These are phyloP conservation scores for Drosophila ogumai DNA, from an alignment of 1,140 invertebrate genomes.

Conservation along the genomic window DNA sequence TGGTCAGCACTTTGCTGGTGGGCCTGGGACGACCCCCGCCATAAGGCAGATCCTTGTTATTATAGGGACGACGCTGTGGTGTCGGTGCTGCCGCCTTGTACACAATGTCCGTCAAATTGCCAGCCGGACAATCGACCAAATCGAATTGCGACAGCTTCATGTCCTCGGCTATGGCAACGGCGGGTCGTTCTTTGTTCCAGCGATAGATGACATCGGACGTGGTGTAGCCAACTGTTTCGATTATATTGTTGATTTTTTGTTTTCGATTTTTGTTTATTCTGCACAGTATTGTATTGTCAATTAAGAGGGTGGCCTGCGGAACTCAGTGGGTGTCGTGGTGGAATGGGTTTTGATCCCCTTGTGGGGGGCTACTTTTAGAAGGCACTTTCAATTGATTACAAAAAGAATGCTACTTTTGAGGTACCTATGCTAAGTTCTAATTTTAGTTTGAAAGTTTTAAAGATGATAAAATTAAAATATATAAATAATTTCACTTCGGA, in stretches of 20 bases:
- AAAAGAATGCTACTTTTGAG: too few relatives aligned
- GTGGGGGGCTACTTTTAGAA: neutral
- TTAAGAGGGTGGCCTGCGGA: constrained; percentile 23
- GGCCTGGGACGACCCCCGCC: constrained; percentile 33
- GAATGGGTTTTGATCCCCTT: neutral
- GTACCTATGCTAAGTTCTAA: too few relatives aligned
- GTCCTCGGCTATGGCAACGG: constrained; percentile 91
- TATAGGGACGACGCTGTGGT: constrained; percentile 48
- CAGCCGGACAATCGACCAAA: constrained; percentile 91
- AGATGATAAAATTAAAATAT: neutral
- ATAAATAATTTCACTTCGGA: too few relatives aligned
- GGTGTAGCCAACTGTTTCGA: constrained; percentile 92
- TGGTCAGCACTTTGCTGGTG: constrained; percentile 68
- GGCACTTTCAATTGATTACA: neutral
- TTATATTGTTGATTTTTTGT: constrained; percentile 10
- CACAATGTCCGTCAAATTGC: constrained; percentile 88
- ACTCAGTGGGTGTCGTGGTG: neutral
- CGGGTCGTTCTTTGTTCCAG: constrained; percentile 91
- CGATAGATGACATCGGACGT: constrained; percentile 92
- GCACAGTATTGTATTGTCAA: constrained; percentile 30
- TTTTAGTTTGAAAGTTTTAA: neutral
- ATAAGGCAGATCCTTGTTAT: constrained; percentile 61
- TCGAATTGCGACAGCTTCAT: constrained; percentile 95
- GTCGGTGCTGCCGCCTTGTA: constrained; percentile 77
- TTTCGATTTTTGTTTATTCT: constrained; percentile 15